Base-by-base conservation (phyloP, 2,113 vertebrate genomes). In the Plectropomus leopardus region DNA sequence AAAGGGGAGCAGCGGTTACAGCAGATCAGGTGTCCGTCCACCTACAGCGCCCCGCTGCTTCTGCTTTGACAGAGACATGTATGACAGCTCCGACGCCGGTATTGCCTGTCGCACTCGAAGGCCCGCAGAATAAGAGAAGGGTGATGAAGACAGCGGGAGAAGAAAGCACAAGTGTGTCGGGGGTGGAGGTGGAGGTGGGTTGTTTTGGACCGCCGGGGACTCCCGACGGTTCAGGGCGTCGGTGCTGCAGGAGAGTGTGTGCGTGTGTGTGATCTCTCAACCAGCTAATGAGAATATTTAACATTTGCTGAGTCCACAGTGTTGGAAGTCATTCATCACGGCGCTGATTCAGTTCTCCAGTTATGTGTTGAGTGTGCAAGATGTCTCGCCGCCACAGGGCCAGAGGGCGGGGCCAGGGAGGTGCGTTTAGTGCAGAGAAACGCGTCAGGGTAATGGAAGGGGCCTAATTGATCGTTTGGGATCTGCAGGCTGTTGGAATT, bases 271-370 rank as follows among this genome's bases (percentile, higher is more conserved):
- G 88, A 86, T 83, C 88, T 83, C 86, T 92, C 89, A 88, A 88
- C 76, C 90, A 89, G 87, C 88, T 93, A 93, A 93, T 93, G 91
- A 93, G 93, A 93, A 92, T 91, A 88, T 92, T 94, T 91, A 93
- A 91, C 90, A 88, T 94, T 91, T 90, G 90, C 92, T 92, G 90
- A 93, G 89, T 91, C 91, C 73, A 86, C 89, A 88, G 74, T 82
- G 90, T 78, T 90, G 63, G 64, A 88, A 90, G 82, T 84, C 89
- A 84, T 93, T 90, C 85, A 90, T 92, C 91, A 90, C 88, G 77
- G 48, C 68, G 64, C 85, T 68, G 84, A 80, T 89, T 85, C 75
- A 40, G 67, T 61, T 64, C 78, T 70, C 61, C 26, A 10, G 67
- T 73, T 75, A 72, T 80, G 74, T 88, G 71, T 87, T 67, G 80